Percentiles rank a stretch among this genome's conserved stretches.
Conservation (phyloP, 1,140 invertebrate species). For the Dreissena polymorpha region DNA sequence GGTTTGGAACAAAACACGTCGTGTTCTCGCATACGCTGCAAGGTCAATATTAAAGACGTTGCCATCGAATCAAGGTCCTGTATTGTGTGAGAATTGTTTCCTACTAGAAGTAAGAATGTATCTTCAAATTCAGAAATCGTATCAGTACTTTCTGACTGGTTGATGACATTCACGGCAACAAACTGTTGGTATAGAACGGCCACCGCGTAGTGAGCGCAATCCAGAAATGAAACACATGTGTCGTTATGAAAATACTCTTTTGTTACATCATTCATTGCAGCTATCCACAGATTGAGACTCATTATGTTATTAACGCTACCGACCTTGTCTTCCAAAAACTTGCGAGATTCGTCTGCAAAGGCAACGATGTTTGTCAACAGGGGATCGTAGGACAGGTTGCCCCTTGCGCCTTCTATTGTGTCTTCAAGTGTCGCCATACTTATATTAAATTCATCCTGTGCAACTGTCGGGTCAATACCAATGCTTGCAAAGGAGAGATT, state of each 20-base stretch:
- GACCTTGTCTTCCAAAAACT: not conserved
- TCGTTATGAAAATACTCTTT: constrained; percentile 10
- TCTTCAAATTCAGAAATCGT: constrained; percentile 29
- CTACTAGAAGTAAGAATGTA: not conserved
- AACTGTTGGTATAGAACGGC: constrained; percentile 14
- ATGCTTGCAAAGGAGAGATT: constrained; percentile 5
- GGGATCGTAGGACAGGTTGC: not conserved
- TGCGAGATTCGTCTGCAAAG: not conserved
- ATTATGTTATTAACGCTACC: constrained; percentile 4
- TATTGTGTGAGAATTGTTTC: constrained; percentile 10
- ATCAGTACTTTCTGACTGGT: constrained; percentile 6
- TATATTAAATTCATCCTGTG: constrained; percentile 25
- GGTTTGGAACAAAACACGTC: constrained; percentile 39
- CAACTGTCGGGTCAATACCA: not conserved
- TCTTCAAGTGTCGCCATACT: constrained; percentile 6
- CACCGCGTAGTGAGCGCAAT: constrained; percentile 19
- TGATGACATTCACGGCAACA: constrained; percentile 23
- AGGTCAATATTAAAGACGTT: not conserved
- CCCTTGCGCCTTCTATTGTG: not conserved
- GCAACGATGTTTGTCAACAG: constrained; percentile 1
- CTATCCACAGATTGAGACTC: constrained; percentile 17
- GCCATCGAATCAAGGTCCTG: not conserved
- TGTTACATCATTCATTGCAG: constrained; percentile 23
- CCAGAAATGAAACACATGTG: constrained; percentile 16
- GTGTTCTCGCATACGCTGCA: not conserved